Percentiles rank a stretch among this genome's conserved stretches.
Conservation (phyloP, 2,797 vertebrate species). For the Sebastiscus albofasciatus region DNA sequence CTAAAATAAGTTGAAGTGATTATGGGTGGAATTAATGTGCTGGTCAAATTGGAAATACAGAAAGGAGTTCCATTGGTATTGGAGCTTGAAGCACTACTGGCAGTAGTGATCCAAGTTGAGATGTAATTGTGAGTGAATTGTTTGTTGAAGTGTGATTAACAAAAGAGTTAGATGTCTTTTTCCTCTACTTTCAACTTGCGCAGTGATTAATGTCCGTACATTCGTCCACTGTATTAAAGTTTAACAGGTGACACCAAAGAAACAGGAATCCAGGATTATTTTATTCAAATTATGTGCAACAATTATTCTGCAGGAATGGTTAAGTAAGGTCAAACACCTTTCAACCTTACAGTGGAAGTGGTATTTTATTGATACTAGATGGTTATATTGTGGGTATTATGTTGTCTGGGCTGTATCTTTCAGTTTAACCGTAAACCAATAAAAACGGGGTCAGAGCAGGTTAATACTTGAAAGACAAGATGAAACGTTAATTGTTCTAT, state of each 20-base stretch:
- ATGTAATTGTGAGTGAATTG: not conserved
- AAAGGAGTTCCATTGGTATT: not conserved
- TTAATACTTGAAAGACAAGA: not conserved
- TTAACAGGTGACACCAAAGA: not conserved
- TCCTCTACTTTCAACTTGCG: no score
- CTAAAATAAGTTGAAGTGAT: not conserved
- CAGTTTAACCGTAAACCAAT: constrained; percentile 17
- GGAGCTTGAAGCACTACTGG: not conserved
- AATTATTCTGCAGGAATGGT: not conserved
- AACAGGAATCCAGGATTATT: not conserved
- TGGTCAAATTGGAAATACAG: not conserved
- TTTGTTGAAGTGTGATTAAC: not conserved
- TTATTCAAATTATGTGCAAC: not conserved
- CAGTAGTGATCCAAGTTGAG: not conserved
- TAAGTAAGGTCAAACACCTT: not conserved
- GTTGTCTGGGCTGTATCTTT: not conserved
- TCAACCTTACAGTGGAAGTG: not conserved
- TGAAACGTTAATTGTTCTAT: not conserved
- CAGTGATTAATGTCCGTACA: not conserved
- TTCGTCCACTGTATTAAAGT: not conserved
- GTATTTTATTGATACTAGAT: not conserved
- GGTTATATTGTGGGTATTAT: not conserved
- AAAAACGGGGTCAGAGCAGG: constrained; percentile 19
- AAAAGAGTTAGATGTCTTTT: not conserved
- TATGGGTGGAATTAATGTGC: not conserved